phyloP scores from a whole-genome alignment of 2,797 vertebrate species.

The Lacerta bilineata region DNA sequence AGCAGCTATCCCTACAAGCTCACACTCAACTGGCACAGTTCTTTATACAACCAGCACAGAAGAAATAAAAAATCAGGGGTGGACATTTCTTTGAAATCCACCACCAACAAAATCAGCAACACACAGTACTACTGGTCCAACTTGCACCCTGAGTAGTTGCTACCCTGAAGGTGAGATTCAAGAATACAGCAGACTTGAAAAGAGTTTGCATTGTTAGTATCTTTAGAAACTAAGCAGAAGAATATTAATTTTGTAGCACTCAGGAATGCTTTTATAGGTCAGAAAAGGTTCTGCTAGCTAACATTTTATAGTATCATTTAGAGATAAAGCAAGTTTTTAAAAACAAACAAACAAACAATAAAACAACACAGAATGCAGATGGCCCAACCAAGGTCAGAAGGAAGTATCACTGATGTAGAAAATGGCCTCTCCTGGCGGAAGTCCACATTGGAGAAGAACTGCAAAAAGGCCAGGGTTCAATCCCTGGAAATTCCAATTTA shows the following conservation, averaged over 20 bases:
- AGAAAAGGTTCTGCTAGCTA: background rate
- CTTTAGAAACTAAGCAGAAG: background rate
- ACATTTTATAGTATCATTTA: background rate
- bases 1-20: background rate
- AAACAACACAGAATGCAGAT: background rate
- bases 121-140: background rate
- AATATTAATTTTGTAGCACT: background rate
- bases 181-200: background rate
- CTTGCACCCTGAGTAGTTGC: background rate
- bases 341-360: background rate
- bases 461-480: background rate
- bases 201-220: background rate
- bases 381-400: background rate
- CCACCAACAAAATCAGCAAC: background rate
- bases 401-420: background rate
- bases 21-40: background rate
- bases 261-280: background rate
- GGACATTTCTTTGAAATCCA: constrained; percentile 9
- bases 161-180: background rate
- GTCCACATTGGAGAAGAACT: background rate
- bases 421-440: background rate
- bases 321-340: background rate
- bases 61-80: background rate
- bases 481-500: background rate
- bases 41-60: background rate